Evolutionary conservation across 2,113 vertebrate genomes (phyloP).

Genomic region (Pao palembangensis): DNA sequence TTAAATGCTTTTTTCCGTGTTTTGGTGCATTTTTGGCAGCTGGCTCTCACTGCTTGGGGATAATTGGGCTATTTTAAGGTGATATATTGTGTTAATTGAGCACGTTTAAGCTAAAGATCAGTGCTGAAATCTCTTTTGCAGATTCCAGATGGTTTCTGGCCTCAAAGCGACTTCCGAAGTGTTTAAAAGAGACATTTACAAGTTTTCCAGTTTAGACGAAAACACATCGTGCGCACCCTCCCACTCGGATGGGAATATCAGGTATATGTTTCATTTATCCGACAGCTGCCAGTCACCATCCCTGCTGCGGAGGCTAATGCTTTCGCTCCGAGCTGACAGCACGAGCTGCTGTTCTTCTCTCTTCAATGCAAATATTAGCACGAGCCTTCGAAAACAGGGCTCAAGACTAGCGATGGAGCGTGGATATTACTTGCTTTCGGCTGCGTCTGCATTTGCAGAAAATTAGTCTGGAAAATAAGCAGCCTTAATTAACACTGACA

Average conservation of each 20-base stretch:
- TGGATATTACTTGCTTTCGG: too few relatives aligned
- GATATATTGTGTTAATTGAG: conserved; percentile 61
- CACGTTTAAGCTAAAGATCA: conserved; percentile 50
- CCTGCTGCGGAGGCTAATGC: too few relatives aligned
- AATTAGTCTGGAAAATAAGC: too few relatives aligned
- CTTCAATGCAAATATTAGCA: too few relatives aligned
- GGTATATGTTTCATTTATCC: too few relatives aligned
- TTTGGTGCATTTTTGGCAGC: background rate
- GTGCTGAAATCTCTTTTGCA: conserved; percentile 33
- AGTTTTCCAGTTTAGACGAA: background rate
- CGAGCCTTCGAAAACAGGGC: too few relatives aligned
- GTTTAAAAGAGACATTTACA: background rate
- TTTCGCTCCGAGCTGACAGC: background rate
- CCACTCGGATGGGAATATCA: too few relatives aligned
- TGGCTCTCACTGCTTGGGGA: conserved; percentile 23
- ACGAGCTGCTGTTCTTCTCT: background rate
- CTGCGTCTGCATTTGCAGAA: too few relatives aligned
- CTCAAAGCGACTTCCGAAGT: background rate
- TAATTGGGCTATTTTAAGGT: conserved; percentile 29
- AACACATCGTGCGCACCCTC: too few relatives aligned
- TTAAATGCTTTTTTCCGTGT: conserved; percentile 18
- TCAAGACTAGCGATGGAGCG: too few relatives aligned
- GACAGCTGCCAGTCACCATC: background rate
- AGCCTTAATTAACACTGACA: too few relatives aligned
- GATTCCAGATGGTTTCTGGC: conserved; percentile 9